Evolutionary conservation across 2,797 vertebrate species (phyloP).

Genomic region (Acipenser transmontanus): DNA sequence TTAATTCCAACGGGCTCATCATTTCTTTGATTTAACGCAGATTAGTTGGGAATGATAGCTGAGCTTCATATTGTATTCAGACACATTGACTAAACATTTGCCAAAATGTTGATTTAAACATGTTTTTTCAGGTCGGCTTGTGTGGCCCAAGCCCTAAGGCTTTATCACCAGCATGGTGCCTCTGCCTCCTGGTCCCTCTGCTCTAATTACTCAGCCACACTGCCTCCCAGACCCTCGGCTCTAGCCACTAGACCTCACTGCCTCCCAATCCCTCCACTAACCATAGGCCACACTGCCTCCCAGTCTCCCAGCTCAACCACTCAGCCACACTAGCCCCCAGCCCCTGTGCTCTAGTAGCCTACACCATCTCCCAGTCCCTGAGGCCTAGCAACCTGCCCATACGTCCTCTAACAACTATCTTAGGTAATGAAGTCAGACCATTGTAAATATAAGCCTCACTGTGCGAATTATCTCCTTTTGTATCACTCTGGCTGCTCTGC

Average conservation of each 20-base stretch:
- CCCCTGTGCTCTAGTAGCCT: background rate
- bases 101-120: conserved; percentile 33
- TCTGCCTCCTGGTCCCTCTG: background rate
- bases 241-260: background rate
- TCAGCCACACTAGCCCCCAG: background rate
- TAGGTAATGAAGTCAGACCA: too few species aligned
- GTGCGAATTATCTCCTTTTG: background rate
- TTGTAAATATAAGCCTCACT: too few species aligned
- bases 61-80: conserved; percentile 69
- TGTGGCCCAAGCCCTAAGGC: background rate
- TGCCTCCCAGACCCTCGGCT: too few species aligned
- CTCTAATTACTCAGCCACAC: background rate
- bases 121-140: background rate
- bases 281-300: too few species aligned
- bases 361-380: background rate
- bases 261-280: background rate
- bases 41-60: conserved; percentile 64
- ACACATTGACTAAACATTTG: conserved; percentile 57
- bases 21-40: conserved; percentile 50
- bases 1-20: conserved; percentile 65
- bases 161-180: background rate
- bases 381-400: background rate
- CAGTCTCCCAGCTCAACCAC: too few species aligned
- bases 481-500: conserved; percentile 7
- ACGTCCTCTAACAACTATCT: background rate